These are phyloP conservation scores for Pelodytes ibericus DNA, from an alignment of 2,797 vertebrate species.

Conservation along the genomic window DNA sequence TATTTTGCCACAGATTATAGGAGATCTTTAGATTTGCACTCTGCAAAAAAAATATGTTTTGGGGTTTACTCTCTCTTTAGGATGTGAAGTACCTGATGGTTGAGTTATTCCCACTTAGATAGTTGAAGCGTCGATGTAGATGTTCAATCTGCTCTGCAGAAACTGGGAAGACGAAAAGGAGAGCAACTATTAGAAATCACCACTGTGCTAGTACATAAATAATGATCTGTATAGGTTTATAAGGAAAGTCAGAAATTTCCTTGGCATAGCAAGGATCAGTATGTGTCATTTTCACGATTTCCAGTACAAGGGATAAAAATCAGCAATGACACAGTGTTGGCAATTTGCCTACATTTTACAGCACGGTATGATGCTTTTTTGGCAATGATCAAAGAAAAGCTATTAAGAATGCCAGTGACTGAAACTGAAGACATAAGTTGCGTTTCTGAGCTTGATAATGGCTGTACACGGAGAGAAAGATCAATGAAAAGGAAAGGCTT, in stretches of 20 bases:
- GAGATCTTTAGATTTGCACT: no score
- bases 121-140: conserved; percentile 84
- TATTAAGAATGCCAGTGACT: background rate
- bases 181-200: conserved; percentile 7
- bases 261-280: conserved; percentile 3
- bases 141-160: conserved; percentile 87
- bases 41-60: no score
- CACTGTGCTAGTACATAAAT: background rate
- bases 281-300: conserved; percentile 18
- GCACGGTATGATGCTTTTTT: background rate
- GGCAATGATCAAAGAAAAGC: background rate
- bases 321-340: background rate
- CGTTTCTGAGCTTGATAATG: background rate
- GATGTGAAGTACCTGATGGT: conserved; percentile 80
- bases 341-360: background rate
- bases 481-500: no score
- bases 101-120: conserved; percentile 81
- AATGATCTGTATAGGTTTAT: background rate
- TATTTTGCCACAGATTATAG: no score
- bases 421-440: background rate
- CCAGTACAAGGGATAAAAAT: background rate
- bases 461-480: no score
- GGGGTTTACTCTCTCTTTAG: background rate
- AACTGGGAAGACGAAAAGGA: conserved; percentile 71
- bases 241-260: background rate